Evolutionary conservation across 2,888 invertebrate genomes (phyloP).

Genomic region (Tipula lateralis): DNA sequence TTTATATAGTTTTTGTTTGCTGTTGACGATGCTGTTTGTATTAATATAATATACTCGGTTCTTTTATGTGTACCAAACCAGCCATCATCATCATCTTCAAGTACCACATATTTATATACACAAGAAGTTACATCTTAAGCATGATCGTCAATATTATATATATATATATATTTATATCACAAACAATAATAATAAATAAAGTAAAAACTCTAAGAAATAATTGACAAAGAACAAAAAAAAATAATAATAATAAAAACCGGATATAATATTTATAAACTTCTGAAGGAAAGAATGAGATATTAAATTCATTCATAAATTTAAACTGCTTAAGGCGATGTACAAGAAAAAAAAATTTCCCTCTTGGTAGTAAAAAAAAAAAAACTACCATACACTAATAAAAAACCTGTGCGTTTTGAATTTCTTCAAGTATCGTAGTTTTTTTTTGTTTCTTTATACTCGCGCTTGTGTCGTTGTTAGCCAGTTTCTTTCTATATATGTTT

Average conservation of each 20-base stretch:
- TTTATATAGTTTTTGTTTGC: neutral
- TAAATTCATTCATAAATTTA: constrained; percentile 28
- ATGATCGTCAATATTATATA: constrained; percentile 19
- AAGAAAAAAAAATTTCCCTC: neutral
- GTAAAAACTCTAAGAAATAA: neutral
- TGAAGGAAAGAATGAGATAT: constrained; percentile 26
- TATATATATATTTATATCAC: constrained; percentile 19
- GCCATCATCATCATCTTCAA: neutral
- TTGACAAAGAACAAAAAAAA: neutral
- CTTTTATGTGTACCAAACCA: neutral
- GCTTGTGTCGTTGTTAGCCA: neutral
- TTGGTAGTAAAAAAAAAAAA: neutral
- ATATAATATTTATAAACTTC: constrained; percentile 15
- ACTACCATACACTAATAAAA: neutral
- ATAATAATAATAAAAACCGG: neutral
- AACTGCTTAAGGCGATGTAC: constrained; percentile 7
- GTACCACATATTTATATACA: neutral
- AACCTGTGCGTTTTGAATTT: constrained; percentile 14
- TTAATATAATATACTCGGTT: constrained; percentile 3
- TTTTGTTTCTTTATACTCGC: neutral
- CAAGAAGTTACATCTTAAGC: constrained; percentile 24
- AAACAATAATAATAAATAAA: constrained; percentile 24
- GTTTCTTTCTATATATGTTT: constrained; percentile 16
- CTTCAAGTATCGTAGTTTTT: neutral
- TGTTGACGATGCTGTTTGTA: neutral